phyloP scores from a whole-genome alignment of 2,113 vertebrate species.

The Antidorcas marsupialis region DNA sequence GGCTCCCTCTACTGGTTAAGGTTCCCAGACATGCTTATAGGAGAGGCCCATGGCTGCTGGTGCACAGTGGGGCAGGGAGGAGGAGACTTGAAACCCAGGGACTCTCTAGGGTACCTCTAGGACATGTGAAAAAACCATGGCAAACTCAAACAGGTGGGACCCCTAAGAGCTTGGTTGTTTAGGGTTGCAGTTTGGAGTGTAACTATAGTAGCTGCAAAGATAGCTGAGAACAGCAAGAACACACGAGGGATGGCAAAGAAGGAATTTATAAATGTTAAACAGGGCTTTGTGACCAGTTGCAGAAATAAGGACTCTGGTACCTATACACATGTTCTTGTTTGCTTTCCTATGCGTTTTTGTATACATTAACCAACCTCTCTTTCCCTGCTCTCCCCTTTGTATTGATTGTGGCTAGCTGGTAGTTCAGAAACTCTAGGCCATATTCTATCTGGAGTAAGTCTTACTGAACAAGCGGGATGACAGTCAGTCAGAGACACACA shows the following conservation, averaged over 20 bases:
- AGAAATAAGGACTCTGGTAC: background rate
- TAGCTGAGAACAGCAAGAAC: background rate
- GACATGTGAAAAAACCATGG: background rate
- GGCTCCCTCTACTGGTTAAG: background rate
- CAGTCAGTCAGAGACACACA: background rate
- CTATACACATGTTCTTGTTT: no score
- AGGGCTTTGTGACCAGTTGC: background rate
- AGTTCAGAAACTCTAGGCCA: background rate
- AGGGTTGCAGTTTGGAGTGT: no score
- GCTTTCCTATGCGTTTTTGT: background rate
- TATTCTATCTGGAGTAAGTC: background rate
- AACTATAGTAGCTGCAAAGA: background rate
- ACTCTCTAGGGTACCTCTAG: background rate
- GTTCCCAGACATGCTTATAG: rapidly evolving
- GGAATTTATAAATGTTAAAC: no score
- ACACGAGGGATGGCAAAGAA: background rate
- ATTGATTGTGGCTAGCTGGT: background rate
- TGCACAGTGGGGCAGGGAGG: rapidly evolving
- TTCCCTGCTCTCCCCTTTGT: background rate
- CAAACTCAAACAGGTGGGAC: background rate
- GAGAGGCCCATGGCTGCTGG: background rate
- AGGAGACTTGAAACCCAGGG: no score
- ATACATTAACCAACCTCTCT: no score
- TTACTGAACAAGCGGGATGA: background rate
- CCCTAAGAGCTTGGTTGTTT: background rate